These are phyloP conservation scores for Lipophrys pholis DNA, from an alignment of 2,113 vertebrate genomes.

Conservation along the genomic window DNA sequence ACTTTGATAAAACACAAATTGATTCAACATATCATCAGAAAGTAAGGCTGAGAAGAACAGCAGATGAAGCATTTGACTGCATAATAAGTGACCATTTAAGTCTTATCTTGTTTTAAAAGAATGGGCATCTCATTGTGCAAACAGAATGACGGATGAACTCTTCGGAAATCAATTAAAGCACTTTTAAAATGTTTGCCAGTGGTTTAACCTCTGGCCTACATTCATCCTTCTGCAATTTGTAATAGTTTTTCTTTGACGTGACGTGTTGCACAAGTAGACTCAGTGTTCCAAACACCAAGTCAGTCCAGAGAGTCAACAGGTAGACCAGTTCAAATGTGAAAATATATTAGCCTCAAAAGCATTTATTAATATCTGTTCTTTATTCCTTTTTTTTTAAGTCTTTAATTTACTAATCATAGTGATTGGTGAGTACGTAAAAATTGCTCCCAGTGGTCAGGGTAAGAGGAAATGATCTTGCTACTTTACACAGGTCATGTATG, in stretches of 20 bases:
- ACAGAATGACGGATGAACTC: not conserved
- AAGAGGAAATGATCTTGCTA: conserved; percentile 60
- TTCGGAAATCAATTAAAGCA: not conserved
- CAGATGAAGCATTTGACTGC: too few relatives aligned
- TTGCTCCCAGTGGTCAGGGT: conserved; percentile 43
- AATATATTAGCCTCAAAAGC: not conserved
- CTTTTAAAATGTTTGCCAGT: conserved; percentile 13
- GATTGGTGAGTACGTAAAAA: conserved; percentile 23
- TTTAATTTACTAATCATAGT: not conserved
- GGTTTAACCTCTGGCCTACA: conserved; percentile 48
- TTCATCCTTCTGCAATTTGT: conserved; percentile 21
- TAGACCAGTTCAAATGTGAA: not conserved
- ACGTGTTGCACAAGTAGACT: conserved; percentile 35
- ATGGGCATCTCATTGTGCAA: not conserved
- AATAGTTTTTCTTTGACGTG: conserved; percentile 12
- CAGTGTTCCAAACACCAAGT: not conserved
- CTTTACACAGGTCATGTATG: conserved; percentile 70
- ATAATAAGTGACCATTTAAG: not conserved
- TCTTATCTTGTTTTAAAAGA: not conserved
- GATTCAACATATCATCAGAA: too few relatives aligned
- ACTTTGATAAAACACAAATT: too few relatives aligned
- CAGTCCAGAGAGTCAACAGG: conserved; percentile 5
- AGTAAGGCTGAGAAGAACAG: too few relatives aligned
- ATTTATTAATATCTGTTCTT: not conserved
- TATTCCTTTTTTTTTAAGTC: not conserved